These are phyloP conservation scores for Discoglossus pictus DNA, from an alignment of 2,797 vertebrate genomes.

Conservation along the genomic window DNA sequence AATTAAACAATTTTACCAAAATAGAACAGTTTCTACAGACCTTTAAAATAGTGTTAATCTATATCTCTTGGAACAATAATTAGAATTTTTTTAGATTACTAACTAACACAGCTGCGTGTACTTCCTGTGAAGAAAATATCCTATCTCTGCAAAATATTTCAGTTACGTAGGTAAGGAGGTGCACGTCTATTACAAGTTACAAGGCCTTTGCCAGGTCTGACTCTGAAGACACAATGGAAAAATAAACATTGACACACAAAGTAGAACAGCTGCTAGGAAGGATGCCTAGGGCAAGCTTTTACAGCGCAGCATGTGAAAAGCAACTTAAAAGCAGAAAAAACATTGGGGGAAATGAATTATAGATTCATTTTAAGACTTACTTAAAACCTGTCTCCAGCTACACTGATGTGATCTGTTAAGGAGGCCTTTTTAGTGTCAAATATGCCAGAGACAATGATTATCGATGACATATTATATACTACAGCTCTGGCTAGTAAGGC, in stretches of 20 bases:
- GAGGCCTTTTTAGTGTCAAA: too few species aligned
- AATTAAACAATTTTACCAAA: too few species aligned
- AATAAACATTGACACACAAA: constrained; percentile 26
- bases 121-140: constrained; percentile 2
- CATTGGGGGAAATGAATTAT: background rate
- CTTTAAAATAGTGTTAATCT: too few species aligned
- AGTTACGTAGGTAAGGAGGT: background rate
- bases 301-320: constrained; percentile 8
- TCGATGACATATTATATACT: too few species aligned
- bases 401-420: too few species aligned
- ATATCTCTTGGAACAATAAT: too few species aligned
- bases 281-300: constrained; percentile 8
- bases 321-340: constrained; percentile 3
- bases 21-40: too few species aligned
- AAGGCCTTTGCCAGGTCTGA: constrained; percentile 2
- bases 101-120: background rate
- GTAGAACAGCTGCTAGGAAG: constrained; percentile 34
- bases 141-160: background rate
- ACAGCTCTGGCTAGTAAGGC: too few species aligned
- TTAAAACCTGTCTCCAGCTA: too few species aligned
- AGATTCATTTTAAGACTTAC: background rate
- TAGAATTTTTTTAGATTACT: too few species aligned
- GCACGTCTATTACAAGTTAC: background rate
- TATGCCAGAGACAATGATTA: too few species aligned
- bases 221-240: constrained; percentile 24